phyloP scores from a whole-genome alignment of 2,888 invertebrate species.

The Sinotaia quadrata region DNA sequence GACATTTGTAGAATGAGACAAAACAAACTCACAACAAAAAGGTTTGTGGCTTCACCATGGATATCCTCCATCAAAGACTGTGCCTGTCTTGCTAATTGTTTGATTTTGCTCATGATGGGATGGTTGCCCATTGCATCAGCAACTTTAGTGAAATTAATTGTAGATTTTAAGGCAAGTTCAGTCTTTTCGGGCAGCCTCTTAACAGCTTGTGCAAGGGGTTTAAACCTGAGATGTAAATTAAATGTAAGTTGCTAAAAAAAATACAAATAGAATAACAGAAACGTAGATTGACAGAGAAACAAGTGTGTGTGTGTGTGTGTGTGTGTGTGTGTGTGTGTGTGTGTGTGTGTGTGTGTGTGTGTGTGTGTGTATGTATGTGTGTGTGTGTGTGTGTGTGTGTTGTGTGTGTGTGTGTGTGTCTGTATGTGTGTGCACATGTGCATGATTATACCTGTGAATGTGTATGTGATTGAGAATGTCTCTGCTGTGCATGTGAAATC shows the following conservation, averaged over 20 bases:
- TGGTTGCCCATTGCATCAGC: constrained; percentile 16
- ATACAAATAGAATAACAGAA: background rate
- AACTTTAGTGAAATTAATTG: constrained; percentile 14
- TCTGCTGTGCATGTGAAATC: no score
- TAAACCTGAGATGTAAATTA: constrained; percentile 6
- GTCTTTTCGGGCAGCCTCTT: constrained; percentile 22
- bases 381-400: no score
- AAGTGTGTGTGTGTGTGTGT: background rate
- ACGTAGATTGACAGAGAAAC: background rate
- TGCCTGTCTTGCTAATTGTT: constrained; percentile 20
- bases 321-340: background rate
- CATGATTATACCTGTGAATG: no score
- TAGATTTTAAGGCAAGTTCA: constrained; percentile 2
- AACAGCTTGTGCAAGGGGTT: constrained; percentile 18
- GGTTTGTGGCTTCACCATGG: constrained; percentile 27
- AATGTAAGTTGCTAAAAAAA: background rate
- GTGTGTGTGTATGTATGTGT: background rate
- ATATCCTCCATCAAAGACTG: constrained; percentile 32
- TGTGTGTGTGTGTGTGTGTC: no score
- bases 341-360: background rate
- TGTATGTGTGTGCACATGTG: no score
- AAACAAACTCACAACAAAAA: constrained; percentile 32
- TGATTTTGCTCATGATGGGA: constrained; percentile 20
- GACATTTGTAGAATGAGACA: no score
- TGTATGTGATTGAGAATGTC: no score